A percentile compares a stretch with the other conserved stretches of the same genome.
Conservation (phyloP, 2,888 invertebrate species). For the Oscheius onirici region DNA sequence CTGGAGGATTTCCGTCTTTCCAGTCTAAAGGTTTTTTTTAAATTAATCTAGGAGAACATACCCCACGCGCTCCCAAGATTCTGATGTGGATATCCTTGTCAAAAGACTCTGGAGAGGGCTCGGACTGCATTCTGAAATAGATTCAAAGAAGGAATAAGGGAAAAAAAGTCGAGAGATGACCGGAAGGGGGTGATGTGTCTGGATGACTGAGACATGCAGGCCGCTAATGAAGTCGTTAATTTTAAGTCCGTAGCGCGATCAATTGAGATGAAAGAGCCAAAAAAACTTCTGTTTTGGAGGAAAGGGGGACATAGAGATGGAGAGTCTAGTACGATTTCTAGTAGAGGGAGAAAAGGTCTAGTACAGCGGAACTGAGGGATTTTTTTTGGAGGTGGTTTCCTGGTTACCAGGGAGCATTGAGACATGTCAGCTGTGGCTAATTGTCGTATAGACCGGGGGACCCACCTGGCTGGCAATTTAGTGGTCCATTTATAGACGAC, state of each 20-base stretch:
- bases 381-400: neutral
- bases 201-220: neutral
- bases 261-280: neutral
- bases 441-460: neutral
- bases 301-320: neutral
- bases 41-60: neutral
- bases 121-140: constrained; percentile 4
- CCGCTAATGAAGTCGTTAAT: constrained; percentile 23
- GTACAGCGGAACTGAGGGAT: neutral
- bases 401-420: neutral
- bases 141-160: neutral
- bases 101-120: neutral
- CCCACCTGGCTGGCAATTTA: too few species aligned
- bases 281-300: too few species aligned
- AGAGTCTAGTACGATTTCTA: too few species aligned
- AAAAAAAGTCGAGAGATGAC: neutral
- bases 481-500: too few species aligned
- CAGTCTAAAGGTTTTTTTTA: constrained; percentile 33
- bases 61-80: constrained; percentile 15
- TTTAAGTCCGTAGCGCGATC: constrained; percentile 7
- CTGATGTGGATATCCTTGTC: constrained; percentile 14
- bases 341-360: neutral
- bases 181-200: neutral
- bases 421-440: neutral
- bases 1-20: constrained; percentile 42